Conservation (phyloP, 1,140 invertebrate species). For the Mesaphorura yosii region DNA sequence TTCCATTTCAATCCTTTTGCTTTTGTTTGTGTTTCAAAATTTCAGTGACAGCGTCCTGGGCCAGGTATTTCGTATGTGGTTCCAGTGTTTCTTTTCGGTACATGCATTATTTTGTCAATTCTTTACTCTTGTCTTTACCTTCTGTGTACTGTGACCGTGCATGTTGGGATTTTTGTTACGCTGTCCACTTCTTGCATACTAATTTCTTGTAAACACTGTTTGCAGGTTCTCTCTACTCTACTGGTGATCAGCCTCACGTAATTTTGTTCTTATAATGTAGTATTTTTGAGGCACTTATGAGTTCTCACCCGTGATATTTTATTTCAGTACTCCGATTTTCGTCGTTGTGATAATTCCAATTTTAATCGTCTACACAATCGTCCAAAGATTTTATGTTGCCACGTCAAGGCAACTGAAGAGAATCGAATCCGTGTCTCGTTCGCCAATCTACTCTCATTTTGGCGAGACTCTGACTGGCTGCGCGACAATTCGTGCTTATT, state of each 20-base stretch:
- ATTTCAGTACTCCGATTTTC: conserved; percentile 46
- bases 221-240: no score
- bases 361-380: conserved; percentile 43
- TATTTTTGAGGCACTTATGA: conserved; percentile 3
- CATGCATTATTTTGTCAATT: no score
- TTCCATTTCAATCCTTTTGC: conserved; percentile 38
- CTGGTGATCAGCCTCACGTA: neutral
- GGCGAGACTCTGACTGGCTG: conserved; percentile 44
- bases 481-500: conserved; percentile 32
- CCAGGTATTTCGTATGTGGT: conserved; percentile 20
- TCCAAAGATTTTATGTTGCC: conserved; percentile 49
- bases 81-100: conserved; percentile 31
- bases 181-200: neutral
- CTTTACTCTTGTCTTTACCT: no score
- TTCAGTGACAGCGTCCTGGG: conserved; percentile 9
- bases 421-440: conserved; percentile 48
- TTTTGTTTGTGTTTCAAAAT: conserved; percentile 34
- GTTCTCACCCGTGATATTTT: conserved; percentile 38
- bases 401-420: conserved; percentile 52
- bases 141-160: no score
- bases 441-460: conserved; percentile 55
- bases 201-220: neutral
- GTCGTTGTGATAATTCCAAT: conserved; percentile 44
- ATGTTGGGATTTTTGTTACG: neutral
- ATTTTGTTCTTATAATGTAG: neutral